These are phyloP conservation scores for Rhinatrema bivittatum DNA, from an alignment of 2,797 vertebrate genomes.

Conservation along the genomic window DNA sequence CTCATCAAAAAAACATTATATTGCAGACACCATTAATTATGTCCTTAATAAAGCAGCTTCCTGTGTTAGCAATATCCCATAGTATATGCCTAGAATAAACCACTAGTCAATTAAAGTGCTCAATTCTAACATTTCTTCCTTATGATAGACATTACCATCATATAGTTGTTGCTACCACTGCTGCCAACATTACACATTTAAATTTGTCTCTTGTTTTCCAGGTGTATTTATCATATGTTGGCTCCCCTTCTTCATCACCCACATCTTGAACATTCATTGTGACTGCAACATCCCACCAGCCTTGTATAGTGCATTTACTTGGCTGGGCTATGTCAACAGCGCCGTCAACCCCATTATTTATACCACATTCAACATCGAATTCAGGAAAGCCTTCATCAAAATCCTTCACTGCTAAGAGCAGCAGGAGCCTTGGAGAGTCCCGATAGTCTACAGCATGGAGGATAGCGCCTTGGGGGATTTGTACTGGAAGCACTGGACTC, in stretches of 20 bases:
- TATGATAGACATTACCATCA: no score
- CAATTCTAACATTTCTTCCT: no score
- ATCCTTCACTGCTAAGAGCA: constrained; percentile 82
- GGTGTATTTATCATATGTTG: constrained; percentile 98
- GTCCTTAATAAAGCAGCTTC: no score
- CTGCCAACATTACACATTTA: no score
- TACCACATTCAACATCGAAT: constrained; percentile 96
- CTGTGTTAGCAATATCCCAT: no score
- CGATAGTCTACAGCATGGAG: background rate
- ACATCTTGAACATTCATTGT: constrained; percentile 96
- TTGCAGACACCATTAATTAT: no score
- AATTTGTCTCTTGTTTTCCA: constrained; percentile 32
- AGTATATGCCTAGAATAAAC: no score
- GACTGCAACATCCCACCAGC: constrained; percentile 81
- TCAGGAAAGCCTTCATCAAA: constrained; percentile 97
- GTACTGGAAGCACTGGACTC: background rate
- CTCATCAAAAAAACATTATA: no score
- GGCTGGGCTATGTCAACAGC: constrained; percentile 97
- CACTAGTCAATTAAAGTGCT: no score
- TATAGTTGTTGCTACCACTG: no score
- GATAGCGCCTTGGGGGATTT: background rate
- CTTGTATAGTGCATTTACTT: constrained; percentile 94
- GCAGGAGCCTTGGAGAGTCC: background rate
- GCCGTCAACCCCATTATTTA: constrained; percentile 98
- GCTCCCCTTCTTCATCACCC: constrained; percentile 98